Base-by-base conservation (phyloP, 1,140 invertebrate genomes). In the Papilio machaon region DNA sequence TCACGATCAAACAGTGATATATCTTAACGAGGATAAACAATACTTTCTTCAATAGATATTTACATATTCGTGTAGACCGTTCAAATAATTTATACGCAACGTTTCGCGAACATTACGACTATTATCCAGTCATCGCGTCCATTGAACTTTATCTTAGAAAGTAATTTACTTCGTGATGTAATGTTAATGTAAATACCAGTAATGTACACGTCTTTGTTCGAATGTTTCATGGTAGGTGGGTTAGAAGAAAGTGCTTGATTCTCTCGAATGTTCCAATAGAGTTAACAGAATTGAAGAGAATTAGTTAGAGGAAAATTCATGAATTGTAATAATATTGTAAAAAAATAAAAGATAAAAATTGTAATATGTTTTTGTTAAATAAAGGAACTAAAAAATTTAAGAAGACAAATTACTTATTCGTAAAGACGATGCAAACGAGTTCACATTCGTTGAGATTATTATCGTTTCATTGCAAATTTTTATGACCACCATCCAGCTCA, bases 101-200 rank as follows among this genome's bases (percentile, higher is more conserved):
- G 11, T 30, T 23, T 30, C 64, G 64, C 30, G 64, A 67, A 67
- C 13, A 11, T 64, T 23, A 64, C 64, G 30, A 67, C 10, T 67
- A 35, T 67, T 67, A 67, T 23, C 23, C 64, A 15, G 64, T 67
- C 64, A 67, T 13, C 11, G 23, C 3, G 64, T 67, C 64, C 64
- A 67, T 67, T 67, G 64, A 30, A 23, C 19, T 67, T 67, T 67
- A 67, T 67, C 64, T 67, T 67, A 67, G 64, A 67, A 67, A 67
- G 64, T 35, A 9, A 35, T 67, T 35, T 67, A 67, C 64, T 67
- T 67, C 64, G 9, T 67, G 64, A 35, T 67, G 23, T 35, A 67
- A 15, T 11, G 5, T 67, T 23, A 67, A 35, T 67, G 64, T 35
- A 19, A 67, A 15, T 30, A 4, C 19, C 23, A 35, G 64, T 13